These are phyloP conservation scores for Drosophila yooni DNA, from an alignment of 2,888 invertebrate genomes.

Conservation along the genomic window DNA sequence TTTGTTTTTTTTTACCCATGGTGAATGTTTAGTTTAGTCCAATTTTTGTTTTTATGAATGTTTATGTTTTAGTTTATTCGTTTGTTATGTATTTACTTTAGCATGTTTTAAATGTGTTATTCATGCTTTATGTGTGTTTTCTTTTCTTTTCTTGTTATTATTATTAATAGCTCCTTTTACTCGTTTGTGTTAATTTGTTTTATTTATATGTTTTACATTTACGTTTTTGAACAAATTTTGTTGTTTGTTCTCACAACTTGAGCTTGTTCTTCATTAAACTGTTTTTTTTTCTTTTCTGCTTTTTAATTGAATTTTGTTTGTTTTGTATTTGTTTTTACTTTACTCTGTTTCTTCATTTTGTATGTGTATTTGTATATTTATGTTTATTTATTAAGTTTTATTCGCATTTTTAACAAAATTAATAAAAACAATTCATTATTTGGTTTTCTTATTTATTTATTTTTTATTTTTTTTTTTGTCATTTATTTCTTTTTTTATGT, in stretches of 20 bases:
- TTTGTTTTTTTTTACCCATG: constrained; percentile 51
- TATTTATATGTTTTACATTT: constrained; percentile 59
- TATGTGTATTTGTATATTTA: constrained; percentile 57
- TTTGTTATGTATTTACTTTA: constrained; percentile 58
- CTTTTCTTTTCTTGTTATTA: constrained; percentile 45
- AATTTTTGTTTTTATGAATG: constrained; percentile 49
- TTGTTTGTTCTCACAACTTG: constrained; percentile 60
- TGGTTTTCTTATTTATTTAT: constrained; percentile 42
- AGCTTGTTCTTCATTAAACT: constrained; percentile 51
- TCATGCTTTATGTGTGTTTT: constrained; percentile 53
- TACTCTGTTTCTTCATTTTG: constrained; percentile 59
- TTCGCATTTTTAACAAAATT: constrained; percentile 75
- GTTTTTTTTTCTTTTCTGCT: constrained; percentile 20
- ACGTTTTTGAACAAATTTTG: constrained; percentile 69
- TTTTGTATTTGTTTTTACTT: constrained; percentile 39
- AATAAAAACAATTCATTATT: constrained; percentile 73
- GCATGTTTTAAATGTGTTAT: constrained; percentile 61
- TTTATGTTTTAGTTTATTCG: constrained; percentile 50
- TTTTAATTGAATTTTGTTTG: constrained; percentile 46
- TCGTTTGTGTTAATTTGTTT: constrained; percentile 38
- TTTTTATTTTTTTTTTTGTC: constrained; percentile 37
- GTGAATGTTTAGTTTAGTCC: constrained; percentile 60
- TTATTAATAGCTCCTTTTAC: constrained; percentile 64
- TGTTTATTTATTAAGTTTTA: constrained; percentile 61
- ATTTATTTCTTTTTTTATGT: constrained; percentile 29